Base-by-base conservation (phyloP, 2,113 vertebrate species). In the Tetraodon nigroviridis region DNA sequence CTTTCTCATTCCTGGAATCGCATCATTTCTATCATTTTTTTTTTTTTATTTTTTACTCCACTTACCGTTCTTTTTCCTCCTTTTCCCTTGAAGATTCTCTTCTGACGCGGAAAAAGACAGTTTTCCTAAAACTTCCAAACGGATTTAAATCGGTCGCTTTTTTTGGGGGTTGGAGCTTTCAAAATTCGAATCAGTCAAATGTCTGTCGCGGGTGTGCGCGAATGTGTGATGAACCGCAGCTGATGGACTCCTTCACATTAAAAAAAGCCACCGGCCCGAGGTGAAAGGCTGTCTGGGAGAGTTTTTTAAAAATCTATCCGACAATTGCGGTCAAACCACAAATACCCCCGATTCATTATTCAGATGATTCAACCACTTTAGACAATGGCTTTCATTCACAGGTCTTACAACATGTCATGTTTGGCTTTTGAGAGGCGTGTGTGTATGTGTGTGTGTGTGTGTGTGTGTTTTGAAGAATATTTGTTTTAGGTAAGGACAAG, bases 301-400 rank as follows among this genome's bases (percentile, higher is more conserved):
- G n/a, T n/a, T 51, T 1, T 47, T 19, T 54, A 44, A 50, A 65
- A 61, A 55, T 12, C 41, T 48, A 44, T 58, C n/a, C 14, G 45
- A 55, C 62, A 42, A 3, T n/a, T 66, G 66, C 42, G 67, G 57
- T 70, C 21, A 59, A 45, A 58, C 50, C 17, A 27, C 21, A 60
- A 58, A 56, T 29, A 17, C n/a, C 42, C 47, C 47, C 13, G 13
- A 66, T 76, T 57, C 73, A 51, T 29, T 58, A 11, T 11, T 41
- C 18, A 64, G 53, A 67, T 15, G 64, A 40, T 46, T 70, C 50
- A 77, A 55, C 60, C 69, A 55, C 54, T 80, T 63, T 41, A 48
- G 46, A 76, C 76, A 84, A 76, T 64, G 68, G 71, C 70, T 78
- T 75, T 80, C 78, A 84, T 83, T 84, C 80, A 80, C 63, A 79